Base-by-base conservation (phyloP, 1,140 invertebrate species). In the Mizuhopecten yessoensis region DNA sequence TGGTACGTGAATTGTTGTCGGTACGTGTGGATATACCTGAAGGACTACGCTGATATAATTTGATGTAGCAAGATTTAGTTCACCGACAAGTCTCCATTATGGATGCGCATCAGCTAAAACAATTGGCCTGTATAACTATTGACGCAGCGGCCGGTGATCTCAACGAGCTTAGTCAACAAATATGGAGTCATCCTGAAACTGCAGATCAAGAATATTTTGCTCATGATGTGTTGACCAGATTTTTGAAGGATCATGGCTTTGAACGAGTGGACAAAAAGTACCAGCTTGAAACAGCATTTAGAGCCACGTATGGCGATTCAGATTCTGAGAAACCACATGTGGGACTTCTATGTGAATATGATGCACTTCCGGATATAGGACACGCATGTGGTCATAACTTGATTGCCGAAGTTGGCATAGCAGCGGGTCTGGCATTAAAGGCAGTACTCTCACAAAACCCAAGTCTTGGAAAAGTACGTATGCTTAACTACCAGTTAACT, bases 361-460 rank as follows among this genome's bases (percentile, higher is more conserved):
- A 96, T 90, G 95, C 96, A 11, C 91, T 96, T 13, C 96, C 96
- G 0, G 94, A 92, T 7, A 94, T 96, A 20, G 96, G 96, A 20
- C 96, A 96, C 90, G 96, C 95, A 0, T 96, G 96, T 91, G 96
- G 96, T 0, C 96, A 96, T 87, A 96, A 96, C 89, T 90, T 96
- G 13, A 96, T 96, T 23, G 95, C 96, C 3, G 96, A 96, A 89
- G 94, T 94, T 17, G 95, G 95, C 0, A 39, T 95, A 23, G 96
- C 93, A 17, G 94, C 93, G 33, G 94, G 90, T 15, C 75, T 96
- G 15, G 96, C 92, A 17, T 89, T 96, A 20, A 95, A 95, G 89
- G 90, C 93, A 17, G 92, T 88, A 11, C 75, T 96, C 34, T 93
- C 95, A 39, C 75, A 34, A 34, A 13, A 20, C 2, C 33, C 39